phyloP scores from a whole-genome alignment of 2,797 vertebrate species.

The Syngnathus rostellatus region DNA sequence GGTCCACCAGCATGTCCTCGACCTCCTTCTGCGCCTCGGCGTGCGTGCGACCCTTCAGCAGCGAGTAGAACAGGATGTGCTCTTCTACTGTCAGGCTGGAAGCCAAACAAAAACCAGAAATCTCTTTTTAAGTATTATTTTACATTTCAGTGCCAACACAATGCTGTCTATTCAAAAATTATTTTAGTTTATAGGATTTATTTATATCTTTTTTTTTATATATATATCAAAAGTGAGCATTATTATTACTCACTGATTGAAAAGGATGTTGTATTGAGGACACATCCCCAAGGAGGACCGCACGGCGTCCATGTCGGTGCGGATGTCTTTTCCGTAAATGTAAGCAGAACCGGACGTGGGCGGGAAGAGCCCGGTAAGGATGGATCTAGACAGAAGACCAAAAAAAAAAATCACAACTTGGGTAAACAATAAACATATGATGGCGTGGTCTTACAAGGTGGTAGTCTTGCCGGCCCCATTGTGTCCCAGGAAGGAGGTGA shows the following conservation, averaged over 20 bases:
- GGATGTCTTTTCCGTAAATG: slow-evolving; percentile 81
- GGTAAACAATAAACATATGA: too few relatives aligned
- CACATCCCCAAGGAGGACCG: slow-evolving; percentile 85
- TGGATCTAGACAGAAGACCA: slow-evolving; percentile 69
- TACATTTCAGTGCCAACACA: background rate
- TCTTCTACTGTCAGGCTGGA: slow-evolving; percentile 89
- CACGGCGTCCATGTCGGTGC: slow-evolving; percentile 77
- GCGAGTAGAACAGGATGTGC: slow-evolving; percentile 91
- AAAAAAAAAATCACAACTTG: background rate
- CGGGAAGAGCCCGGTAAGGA: slow-evolving; percentile 85
- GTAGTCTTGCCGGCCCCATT: slow-evolving; percentile 98
- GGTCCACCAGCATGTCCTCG: slow-evolving; percentile 83
- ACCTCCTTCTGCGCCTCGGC: slow-evolving; percentile 76
- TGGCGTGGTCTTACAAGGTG: slow-evolving; percentile 75
- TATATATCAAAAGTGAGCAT: too few relatives aligned
- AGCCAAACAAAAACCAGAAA: background rate
- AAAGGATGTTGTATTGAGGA: slow-evolving; percentile 93
- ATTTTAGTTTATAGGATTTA: background rate
- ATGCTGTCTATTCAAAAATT: background rate
- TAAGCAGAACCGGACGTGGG: slow-evolving; percentile 90
- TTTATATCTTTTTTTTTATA: too few relatives aligned
- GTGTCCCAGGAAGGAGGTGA: slow-evolving; percentile 93
- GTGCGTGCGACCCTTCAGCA: slow-evolving; percentile 80
- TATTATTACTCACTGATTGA: slow-evolving; percentile 76
- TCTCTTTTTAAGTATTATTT: background rate